phyloP scores from a whole-genome alignment of 1,140 invertebrate genomes.

The Ylistrum balloti region DNA sequence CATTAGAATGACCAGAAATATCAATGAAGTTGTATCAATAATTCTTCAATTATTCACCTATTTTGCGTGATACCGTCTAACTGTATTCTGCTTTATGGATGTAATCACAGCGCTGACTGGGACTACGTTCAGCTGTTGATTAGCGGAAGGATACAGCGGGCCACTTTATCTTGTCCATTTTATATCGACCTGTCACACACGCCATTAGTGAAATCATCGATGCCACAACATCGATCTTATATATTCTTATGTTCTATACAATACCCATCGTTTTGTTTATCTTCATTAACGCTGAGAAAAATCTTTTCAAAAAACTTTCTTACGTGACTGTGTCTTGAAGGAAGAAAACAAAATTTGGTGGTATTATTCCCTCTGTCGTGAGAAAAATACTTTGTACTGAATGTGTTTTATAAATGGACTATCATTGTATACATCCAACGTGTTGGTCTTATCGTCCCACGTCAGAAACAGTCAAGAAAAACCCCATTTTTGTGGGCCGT shows the following conservation, averaged over 20 bases:
- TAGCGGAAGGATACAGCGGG: slow-evolving; percentile 6
- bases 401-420: too few relatives aligned
- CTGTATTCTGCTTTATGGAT: background rate
- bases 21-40: background rate
- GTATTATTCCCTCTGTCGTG: too few relatives aligned
- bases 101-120: background rate
- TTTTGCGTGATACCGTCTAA: background rate
- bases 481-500: too few relatives aligned
- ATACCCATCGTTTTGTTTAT: background rate
- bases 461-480: too few relatives aligned
- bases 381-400: too few relatives aligned
- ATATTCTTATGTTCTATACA: slow-evolving; percentile 14
- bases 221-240: background rate
- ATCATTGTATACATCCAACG: too few relatives aligned
- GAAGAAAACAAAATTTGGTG: too few relatives aligned
- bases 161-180: slow-evolving; percentile 4
- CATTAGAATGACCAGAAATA: background rate
- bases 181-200: background rate
- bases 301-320: too few relatives aligned
- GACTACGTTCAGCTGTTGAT: background rate
- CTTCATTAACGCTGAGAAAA: too few relatives aligned
- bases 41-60: slow-evolving; percentile 12
- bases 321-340: too few relatives aligned
- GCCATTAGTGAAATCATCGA: background rate
- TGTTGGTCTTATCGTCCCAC: too few relatives aligned